Evolutionary conservation across 2,888 invertebrate genomes (phyloP).

Genomic region (Pantelozetes paolii): DNA sequence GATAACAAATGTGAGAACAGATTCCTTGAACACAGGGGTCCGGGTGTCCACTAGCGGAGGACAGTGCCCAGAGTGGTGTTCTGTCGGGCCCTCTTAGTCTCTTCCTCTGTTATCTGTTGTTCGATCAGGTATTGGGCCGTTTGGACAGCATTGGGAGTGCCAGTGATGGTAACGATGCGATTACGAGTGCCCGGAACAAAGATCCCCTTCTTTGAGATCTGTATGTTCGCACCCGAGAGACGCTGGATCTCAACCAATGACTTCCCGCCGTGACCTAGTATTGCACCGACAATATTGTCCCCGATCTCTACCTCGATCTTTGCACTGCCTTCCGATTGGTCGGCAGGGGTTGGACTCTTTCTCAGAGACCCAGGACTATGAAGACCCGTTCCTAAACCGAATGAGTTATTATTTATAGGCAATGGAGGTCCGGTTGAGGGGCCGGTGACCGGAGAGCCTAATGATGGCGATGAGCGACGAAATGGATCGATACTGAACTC

Average conservation of each 20-base stretch:
- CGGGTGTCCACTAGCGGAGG: constrained; percentile 7
- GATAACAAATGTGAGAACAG: constrained; percentile 30
- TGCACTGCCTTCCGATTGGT: constrained; percentile 47
- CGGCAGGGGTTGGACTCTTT: constrained; percentile 50
- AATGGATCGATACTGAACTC: constrained; percentile 47
- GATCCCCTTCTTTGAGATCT: constrained; percentile 96
- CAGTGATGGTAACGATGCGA: constrained; percentile 92
- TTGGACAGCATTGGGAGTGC: constrained; percentile 78
- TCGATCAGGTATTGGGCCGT: constrained; percentile 93
- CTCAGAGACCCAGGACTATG: constrained; percentile 50
- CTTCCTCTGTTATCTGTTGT: constrained; percentile 93
- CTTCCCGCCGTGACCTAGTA: constrained; percentile 88
- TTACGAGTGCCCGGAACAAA: constrained; percentile 95
- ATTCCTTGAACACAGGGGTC: constrained; percentile 4
- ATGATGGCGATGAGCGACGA: constrained; percentile 49
- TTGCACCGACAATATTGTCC: constrained; percentile 90
- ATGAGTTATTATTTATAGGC: constrained; percentile 71
- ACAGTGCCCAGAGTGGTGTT: constrained; percentile 26
- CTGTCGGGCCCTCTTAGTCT: constrained; percentile 67
- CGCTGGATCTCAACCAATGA: constrained; percentile 96
- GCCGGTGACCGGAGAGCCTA: constrained; percentile 48
- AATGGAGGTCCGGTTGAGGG: constrained; percentile 42
- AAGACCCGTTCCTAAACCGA: constrained; percentile 67
- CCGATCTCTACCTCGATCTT: constrained; percentile 85
- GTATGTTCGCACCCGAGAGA: constrained; percentile 93